These are phyloP conservation scores for Drosophila persimilis DNA, from an alignment of 1,140 invertebrate species.

Conservation along the genomic window DNA sequence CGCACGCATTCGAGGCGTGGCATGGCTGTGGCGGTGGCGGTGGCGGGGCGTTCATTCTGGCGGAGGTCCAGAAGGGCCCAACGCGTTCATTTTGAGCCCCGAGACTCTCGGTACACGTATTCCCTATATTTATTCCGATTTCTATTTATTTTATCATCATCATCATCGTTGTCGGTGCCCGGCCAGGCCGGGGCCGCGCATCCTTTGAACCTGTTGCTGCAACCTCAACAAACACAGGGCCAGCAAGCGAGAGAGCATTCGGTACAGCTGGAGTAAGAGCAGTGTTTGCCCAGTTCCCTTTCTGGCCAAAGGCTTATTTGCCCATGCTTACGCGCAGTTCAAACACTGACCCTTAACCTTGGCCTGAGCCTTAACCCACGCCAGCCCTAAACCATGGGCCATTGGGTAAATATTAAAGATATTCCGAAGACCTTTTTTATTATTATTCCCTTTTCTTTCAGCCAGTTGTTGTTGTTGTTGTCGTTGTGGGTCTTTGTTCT, in stretches of 20 bases:
- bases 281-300: conserved; percentile 66
- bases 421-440: too few species aligned
- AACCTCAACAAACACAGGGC: conserved; percentile 73
- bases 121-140: neutral
- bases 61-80: too few species aligned
- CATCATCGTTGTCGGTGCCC: conserved; percentile 4
- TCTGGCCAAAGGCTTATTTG: conserved; percentile 75
- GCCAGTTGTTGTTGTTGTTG: conserved; percentile 6
- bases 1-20: conserved; percentile 50
- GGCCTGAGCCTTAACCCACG: neutral
- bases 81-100: too few species aligned
- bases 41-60: conserved; percentile 48
- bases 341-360: conserved; percentile 75
- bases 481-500: conserved; percentile 20
- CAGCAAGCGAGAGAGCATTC: too few species aligned
- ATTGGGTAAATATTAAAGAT: conserved; percentile 59
- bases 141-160: conserved; percentile 5
- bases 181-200: conserved; percentile 26
- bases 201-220: conserved; percentile 76
- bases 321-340: conserved; percentile 56
- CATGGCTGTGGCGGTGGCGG: conserved; percentile 15
- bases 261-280: conserved; percentile 20
- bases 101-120: too few species aligned
- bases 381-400: neutral
- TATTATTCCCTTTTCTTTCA: conserved; percentile 43